phyloP scores from a whole-genome alignment of 2,888 invertebrate genomes.

The Spisula subtruncata region DNA sequence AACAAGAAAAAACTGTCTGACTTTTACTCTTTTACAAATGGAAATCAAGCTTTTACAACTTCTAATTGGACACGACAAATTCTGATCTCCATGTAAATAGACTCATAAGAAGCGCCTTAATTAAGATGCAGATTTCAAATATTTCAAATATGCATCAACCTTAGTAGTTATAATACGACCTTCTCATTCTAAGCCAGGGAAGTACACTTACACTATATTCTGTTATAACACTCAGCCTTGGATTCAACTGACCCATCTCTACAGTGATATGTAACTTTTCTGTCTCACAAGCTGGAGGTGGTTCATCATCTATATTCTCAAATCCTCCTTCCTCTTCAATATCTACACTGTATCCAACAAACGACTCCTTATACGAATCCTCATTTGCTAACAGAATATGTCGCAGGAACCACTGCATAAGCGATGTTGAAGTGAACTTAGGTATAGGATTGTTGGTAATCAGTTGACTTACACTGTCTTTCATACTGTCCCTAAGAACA shows the following conservation, averaged over 20 bases:
- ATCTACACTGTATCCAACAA: constrained; percentile 17
- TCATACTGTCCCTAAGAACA: constrained; percentile 32
- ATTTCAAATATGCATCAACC: no score
- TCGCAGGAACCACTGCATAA: constrained; percentile 37
- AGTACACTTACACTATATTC: neutral
- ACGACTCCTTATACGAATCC: constrained; percentile 15
- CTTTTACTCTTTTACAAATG: no score
- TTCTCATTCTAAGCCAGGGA: no score
- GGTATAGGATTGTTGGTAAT: constrained; percentile 17
- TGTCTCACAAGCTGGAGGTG: neutral
- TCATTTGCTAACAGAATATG: constrained; percentile 21
- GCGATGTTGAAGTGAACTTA: neutral
- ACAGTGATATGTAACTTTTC: constrained; percentile 37
- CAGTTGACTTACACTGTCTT: constrained; percentile 6
- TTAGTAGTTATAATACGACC: no score
- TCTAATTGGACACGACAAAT: no score
- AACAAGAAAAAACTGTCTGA: no score
- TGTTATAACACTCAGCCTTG: neutral
- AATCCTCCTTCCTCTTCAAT: constrained; percentile 35
- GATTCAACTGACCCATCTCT: constrained; percentile 23
- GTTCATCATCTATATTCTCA: constrained; percentile 24
- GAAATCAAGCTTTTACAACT: no score
- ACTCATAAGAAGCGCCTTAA: no score
- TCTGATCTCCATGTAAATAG: no score
- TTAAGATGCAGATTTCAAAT: no score